phyloP scores from a whole-genome alignment of 2,888 invertebrate genomes.

The Dryadula phaetusa region DNA sequence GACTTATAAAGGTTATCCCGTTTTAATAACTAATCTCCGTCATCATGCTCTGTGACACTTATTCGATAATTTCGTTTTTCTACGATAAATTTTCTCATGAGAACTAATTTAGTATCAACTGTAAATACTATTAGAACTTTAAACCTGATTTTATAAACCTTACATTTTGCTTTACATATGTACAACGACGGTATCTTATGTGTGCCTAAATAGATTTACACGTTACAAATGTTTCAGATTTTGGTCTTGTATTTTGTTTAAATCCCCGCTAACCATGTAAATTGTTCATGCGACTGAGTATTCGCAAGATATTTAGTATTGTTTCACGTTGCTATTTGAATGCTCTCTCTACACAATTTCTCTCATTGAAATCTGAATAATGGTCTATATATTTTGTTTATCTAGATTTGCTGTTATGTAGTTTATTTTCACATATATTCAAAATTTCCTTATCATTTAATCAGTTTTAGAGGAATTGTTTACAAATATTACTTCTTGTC shows the following conservation, averaged over 20 bases:
- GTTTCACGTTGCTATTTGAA: slow-evolving; percentile 55
- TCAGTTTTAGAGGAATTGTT: not conserved
- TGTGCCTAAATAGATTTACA: slow-evolving; percentile 48
- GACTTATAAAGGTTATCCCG: slow-evolving; percentile 68
- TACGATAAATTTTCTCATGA: slow-evolving; percentile 5
- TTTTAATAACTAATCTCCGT: slow-evolving; percentile 54
- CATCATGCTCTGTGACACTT: slow-evolving; percentile 56
- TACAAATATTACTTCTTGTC: slow-evolving; percentile 16
- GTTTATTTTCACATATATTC: slow-evolving; percentile 50
- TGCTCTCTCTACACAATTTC: slow-evolving; percentile 56
- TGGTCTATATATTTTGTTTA: slow-evolving; percentile 55
- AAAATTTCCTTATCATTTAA: not conserved
- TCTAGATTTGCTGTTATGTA: slow-evolving; percentile 64
- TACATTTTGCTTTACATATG: slow-evolving; percentile 29
- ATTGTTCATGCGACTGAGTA: slow-evolving; percentile 54
- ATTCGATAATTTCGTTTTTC: slow-evolving; percentile 39
- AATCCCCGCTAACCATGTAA: slow-evolving; percentile 54
- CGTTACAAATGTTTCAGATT: slow-evolving; percentile 40
- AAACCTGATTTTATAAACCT: slow-evolving; percentile 31
- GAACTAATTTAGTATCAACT: slow-evolving; percentile 35
- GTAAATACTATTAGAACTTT: slow-evolving; percentile 34
- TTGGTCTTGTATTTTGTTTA: slow-evolving; percentile 43
- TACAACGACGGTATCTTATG: slow-evolving; percentile 33
- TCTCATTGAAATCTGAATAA: slow-evolving; percentile 53
- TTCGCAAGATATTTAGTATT: slow-evolving; percentile 56